Conservation (phyloP, 2,888 invertebrate species). For the Aplocera efformata region DNA sequence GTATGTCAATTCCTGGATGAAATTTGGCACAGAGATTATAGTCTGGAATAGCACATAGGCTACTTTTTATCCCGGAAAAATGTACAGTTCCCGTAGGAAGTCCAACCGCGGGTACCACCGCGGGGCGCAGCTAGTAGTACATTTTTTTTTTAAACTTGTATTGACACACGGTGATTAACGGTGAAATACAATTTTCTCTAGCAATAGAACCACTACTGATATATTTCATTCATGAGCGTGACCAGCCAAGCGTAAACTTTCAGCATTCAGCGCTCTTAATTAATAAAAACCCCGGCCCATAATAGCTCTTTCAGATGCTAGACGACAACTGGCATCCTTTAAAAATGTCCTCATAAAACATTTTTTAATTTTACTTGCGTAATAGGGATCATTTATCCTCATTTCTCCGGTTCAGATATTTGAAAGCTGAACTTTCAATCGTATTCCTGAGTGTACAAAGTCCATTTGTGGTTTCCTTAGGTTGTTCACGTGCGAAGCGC, state of each 20-base stretch:
- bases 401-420: neutral
- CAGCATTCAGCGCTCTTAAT: slow-evolving; percentile 17
- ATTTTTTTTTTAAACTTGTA: no score
- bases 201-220: no score
- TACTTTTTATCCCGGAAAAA: no score
- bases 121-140: no score
- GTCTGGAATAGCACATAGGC: no score
- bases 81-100: no score
- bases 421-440: slow-evolving; percentile 7
- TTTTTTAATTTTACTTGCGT: slow-evolving; percentile 6
- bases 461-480: slow-evolving; percentile 1
- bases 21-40: no score
- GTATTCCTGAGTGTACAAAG: slow-evolving; percentile 2
- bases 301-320: slow-evolving; percentile 12
- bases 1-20: no score
- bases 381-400: slow-evolving; percentile 13
- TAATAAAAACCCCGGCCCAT: slow-evolving; percentile 23
- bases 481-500: slow-evolving; percentile 21
- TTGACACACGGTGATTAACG: no score
- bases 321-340: slow-evolving; percentile 36
- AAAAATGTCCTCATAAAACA: slow-evolving; percentile 10
- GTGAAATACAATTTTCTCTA: no score
- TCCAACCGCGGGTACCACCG: no score
- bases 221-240: no score
- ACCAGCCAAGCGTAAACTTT: slow-evolving; percentile 2